Base-by-base conservation (phyloP, 2,888 invertebrate species). In the Euspilapteryx auroguttella region DNA sequence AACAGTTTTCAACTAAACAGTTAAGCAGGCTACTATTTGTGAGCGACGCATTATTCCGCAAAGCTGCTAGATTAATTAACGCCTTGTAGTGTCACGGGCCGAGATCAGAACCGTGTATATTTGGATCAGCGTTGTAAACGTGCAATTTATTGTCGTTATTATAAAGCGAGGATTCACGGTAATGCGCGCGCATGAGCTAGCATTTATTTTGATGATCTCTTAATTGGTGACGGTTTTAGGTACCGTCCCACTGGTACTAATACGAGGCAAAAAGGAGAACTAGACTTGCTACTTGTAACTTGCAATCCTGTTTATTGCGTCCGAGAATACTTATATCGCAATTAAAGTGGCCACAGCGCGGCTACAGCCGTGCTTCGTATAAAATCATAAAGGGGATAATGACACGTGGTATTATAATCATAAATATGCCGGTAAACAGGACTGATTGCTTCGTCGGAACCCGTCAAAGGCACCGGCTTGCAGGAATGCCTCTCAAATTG, bases 371-470 rank as follows among this genome's bases (percentile, higher is more conserved):
- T n/a, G 49, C 56, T 58, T 57, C 50, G 61, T 63, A 71, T 58
- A 66, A 66, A 64, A 66, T 71, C 31, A 69, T 71, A 68, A 68
- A 64, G 57, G 64, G 61, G 59, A 71, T 69, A 71, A 71, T 59
- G 64, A 65, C 64, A 57, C 64, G 53, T 51, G 55, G 69, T 73
- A 71, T 73, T 73, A 73, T 69, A 71, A 73, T 71, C 69, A 63
- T 73, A 73, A 75, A 75, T 73, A 73, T 68, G 63, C 54, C 63
- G 53, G 64, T 71, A 73, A 73, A 61, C 61, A 62, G 69, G 61
- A 45, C 63, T 71, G 75, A 75, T 75, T 73, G 66, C 71, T 64
- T 64, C 66, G 69, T 68, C 64, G 73, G 73, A 64, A 68, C 47
- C 50, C 63, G 55, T 73, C 75, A 75, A 75, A 75, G 75, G 54